A percentile compares a stretch with the other conserved stretches of the same genome.
Conservation (phyloP, 2,797 vertebrate species). For the Strix occidentalis region DNA sequence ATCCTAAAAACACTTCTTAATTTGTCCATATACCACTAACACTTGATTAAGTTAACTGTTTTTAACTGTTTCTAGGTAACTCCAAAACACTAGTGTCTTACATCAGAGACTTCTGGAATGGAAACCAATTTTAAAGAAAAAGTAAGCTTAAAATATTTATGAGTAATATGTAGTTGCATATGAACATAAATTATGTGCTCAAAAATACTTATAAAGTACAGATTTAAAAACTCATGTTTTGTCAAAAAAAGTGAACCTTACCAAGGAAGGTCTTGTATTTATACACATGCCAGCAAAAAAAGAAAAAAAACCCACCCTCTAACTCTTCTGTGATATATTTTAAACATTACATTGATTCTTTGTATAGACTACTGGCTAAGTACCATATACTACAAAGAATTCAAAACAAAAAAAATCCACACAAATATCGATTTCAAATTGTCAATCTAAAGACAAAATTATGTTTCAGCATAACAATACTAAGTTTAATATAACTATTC, state of each 20-base stretch:
- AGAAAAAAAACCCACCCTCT: accelerated
- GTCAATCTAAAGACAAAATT: background rate
- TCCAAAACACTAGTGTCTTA: background rate
- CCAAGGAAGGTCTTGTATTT: background rate
- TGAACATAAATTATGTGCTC: background rate
- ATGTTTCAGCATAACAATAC: background rate
- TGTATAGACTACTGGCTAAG: background rate
- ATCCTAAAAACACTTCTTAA: background rate
- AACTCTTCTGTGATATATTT: background rate
- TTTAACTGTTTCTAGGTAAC: background rate
- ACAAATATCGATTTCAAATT: background rate
- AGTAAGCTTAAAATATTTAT: background rate
- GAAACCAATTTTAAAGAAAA: background rate
- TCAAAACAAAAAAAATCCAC: background rate
- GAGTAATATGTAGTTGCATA: background rate
- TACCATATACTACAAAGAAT: background rate
- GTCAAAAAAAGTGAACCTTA: background rate
- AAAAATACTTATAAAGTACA: background rate
- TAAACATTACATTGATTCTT: background rate
- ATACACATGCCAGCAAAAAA: background rate
- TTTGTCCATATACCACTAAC: background rate
- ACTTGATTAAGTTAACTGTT: background rate
- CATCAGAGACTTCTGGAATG: background rate
- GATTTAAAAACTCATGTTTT: background rate
- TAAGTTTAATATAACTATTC: background rate